Percentiles rank a stretch among this genome's conserved stretches.
phyloP scores from a whole-genome alignment of 2,797 vertebrate genomes.

The Diceros bicornis region DNA sequence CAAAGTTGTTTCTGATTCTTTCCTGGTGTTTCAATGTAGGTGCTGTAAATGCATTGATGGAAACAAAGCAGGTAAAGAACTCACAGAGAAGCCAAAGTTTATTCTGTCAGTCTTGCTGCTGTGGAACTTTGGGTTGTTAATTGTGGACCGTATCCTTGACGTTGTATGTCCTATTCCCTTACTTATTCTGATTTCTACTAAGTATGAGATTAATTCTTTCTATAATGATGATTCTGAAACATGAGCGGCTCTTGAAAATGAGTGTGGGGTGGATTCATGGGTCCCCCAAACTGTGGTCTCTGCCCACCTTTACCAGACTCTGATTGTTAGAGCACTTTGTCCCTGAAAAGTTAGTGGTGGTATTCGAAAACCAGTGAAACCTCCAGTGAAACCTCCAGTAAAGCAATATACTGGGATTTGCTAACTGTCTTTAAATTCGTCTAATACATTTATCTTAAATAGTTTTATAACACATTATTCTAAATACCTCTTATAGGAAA shows the following conservation, averaged over 20 bases:
- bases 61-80: constrained; percentile 90
- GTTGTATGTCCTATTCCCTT: neutral
- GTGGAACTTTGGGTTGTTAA: constrained; percentile 97
- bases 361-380: constrained; percentile 26
- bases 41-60: constrained; percentile 93
- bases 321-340: constrained; percentile 14
- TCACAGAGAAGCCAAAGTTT: constrained; percentile 92
- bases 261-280: neutral
- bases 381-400: neutral
- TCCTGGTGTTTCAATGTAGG: constrained; percentile 86
- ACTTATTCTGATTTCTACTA: neutral
- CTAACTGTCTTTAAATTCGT: constrained; percentile 34
- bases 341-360: constrained; percentile 5
- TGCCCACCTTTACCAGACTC: neutral
- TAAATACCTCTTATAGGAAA: constrained; percentile 19
- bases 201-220: constrained; percentile 30
- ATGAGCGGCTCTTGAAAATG: constrained; percentile 45
- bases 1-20: constrained; percentile 65
- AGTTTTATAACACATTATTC: constrained; percentile 46
- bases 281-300: neutral
- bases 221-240: constrained; percentile 29
- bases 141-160: constrained; percentile 98
- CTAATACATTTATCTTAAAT: neutral
- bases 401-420: constrained; percentile 24
- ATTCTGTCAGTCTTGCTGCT: constrained; percentile 94